phyloP scores from a whole-genome alignment of 2,888 invertebrate species.

The Prosapia bicincta region DNA sequence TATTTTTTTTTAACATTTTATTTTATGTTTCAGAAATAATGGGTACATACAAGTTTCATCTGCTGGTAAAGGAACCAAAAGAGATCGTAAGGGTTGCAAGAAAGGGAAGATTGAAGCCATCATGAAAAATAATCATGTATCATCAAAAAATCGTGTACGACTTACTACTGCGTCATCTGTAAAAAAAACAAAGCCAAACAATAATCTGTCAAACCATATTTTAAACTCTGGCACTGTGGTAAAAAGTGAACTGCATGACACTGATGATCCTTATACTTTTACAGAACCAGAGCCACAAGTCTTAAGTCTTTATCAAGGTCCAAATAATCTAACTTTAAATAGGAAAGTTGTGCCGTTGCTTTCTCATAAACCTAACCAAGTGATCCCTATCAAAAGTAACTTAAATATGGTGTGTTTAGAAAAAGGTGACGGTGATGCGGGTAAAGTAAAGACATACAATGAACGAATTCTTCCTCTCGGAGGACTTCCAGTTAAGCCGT shows the following conservation, averaged over 20 bases:
- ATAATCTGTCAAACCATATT: constrained; percentile 17
- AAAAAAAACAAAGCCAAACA: constrained; percentile 21
- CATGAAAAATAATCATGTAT: constrained; percentile 38
- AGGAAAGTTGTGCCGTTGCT: constrained; percentile 21
- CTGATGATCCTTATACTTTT: constrained; percentile 38
- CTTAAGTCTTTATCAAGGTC: constrained; percentile 30
- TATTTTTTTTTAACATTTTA: constrained; percentile 20
- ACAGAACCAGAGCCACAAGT: constrained; percentile 37
- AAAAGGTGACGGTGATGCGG: constrained; percentile 28
- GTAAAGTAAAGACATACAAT: constrained; percentile 21
- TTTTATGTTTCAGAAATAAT: constrained; percentile 37
- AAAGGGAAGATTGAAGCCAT: constrained; percentile 41
- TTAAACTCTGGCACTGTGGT: constrained; percentile 19
- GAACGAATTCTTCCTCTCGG: not conserved
- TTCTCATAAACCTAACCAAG: constrained; percentile 19
- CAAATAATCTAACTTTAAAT: constrained; percentile 13
- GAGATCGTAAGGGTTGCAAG: constrained; percentile 41
- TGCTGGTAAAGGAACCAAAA: constrained; percentile 37
- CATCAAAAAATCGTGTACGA: constrained; percentile 33
- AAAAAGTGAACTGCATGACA: constrained; percentile 26
- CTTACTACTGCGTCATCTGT: constrained; percentile 13
- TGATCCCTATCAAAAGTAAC: constrained; percentile 18
- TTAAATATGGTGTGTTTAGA: constrained; percentile 31
- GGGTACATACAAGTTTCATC: constrained; percentile 40
- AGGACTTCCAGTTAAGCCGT: constrained; percentile 12